phyloP scores from a whole-genome alignment of 2,888 invertebrate genomes.

The Pediacus dermestoides region DNA sequence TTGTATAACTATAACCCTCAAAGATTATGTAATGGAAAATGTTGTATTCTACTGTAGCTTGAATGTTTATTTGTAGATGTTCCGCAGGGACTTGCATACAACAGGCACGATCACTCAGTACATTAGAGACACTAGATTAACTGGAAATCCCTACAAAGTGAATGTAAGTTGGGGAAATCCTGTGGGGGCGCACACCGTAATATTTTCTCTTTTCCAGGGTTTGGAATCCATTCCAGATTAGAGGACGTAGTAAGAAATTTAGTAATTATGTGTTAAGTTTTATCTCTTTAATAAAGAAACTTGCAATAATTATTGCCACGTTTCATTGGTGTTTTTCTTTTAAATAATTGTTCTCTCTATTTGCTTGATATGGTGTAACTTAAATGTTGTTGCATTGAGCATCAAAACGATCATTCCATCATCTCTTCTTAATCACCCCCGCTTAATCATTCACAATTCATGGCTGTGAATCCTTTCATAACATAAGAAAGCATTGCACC shows the following conservation, averaged over 20 bases:
- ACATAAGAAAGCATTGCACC: too few species aligned
- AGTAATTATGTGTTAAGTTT: neutral
- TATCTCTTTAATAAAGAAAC: neutral
- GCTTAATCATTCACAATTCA: too few species aligned
- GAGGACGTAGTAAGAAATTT: neutral
- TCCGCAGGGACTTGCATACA: slow-evolving; percentile 53
- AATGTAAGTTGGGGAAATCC: slow-evolving; percentile 35
- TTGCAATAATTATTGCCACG: too few species aligned
- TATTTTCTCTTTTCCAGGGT: slow-evolving; percentile 7
- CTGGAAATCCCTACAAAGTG: slow-evolving; percentile 59
- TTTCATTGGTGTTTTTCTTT: too few species aligned
- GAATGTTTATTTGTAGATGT: slow-evolving; percentile 2
- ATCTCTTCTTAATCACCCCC: too few species aligned
- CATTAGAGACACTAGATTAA: slow-evolving; percentile 60
- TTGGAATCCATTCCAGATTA: slow-evolving; percentile 11
- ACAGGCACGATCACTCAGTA: slow-evolving; percentile 57
- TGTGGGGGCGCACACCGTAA: neutral
- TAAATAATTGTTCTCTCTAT: too few species aligned
- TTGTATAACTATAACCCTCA: slow-evolving; percentile 2
- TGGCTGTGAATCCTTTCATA: too few species aligned
- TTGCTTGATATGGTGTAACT: slow-evolving; percentile 2
- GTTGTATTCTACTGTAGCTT: neutral
- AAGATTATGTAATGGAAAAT: too few species aligned
- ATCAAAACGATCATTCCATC: too few species aligned
- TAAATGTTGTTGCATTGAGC: too few species aligned